phyloP scores from a whole-genome alignment of 2,888 invertebrate species.

The Thymelicus acteon region DNA sequence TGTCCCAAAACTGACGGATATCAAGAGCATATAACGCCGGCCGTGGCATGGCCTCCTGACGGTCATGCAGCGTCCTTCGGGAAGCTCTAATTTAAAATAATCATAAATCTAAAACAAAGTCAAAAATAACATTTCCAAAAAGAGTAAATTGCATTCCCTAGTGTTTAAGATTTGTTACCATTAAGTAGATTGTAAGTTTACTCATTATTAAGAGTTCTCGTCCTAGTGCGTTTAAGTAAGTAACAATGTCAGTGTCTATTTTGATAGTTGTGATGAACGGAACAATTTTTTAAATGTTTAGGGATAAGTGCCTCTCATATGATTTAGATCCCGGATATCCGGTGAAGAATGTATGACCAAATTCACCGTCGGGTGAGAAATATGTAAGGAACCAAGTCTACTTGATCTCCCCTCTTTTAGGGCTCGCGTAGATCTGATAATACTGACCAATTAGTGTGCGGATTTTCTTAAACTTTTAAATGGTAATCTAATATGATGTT shows the following conservation, averaged over 20 bases:
- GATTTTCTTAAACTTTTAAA: not conserved
- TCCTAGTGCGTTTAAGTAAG: not conserved
- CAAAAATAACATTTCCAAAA: constrained; percentile 38
- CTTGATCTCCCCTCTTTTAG: constrained; percentile 1
- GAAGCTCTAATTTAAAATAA: not conserved
- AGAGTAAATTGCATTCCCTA: constrained; percentile 32
- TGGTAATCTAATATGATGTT: not conserved
- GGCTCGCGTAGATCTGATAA: constrained; percentile 5
- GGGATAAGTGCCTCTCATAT: not conserved
- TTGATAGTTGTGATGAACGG: not conserved
- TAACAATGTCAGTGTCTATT: not conserved
- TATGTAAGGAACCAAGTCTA: not conserved
- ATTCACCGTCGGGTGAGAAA: not conserved
- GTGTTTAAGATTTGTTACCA: constrained; percentile 24
- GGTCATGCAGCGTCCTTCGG: constrained; percentile 12
- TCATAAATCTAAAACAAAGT: constrained; percentile 15
- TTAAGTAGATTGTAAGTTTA: constrained; percentile 8
- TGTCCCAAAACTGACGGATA: constrained; percentile 49
- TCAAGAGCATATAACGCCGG: constrained; percentile 37
- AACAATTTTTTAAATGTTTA: not conserved
- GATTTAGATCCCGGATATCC: not conserved
- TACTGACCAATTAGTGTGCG: constrained; percentile 11
- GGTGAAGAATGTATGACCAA: not conserved
- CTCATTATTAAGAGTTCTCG: not conserved
- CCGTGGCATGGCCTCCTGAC: constrained; percentile 9